phyloP scores from a whole-genome alignment of 2,113 vertebrate species.

The Tinamus guttatus region DNA sequence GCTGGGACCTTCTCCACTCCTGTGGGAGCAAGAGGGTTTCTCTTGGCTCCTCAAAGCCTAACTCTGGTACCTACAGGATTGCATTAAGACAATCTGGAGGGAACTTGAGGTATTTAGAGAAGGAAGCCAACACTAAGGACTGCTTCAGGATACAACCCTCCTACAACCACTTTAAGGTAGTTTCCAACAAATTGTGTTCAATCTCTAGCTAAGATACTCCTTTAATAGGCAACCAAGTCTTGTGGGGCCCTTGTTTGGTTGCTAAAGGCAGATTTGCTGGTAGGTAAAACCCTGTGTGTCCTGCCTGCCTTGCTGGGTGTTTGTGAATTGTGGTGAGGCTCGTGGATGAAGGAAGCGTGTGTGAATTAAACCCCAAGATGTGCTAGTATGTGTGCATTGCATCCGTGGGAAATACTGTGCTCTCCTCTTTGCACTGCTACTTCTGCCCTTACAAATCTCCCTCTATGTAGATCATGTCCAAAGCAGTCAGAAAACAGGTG shows the following conservation, averaged over 20 bases:
- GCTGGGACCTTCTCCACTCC: background rate
- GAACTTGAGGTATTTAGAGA: background rate
- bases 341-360: background rate
- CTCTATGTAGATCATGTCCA: background rate
- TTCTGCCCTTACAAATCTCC: constrained; percentile 1
- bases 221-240: constrained; percentile 42
- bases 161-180: background rate
- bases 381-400: background rate
- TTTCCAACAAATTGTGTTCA: background rate
- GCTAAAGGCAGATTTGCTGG: background rate
- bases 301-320: background rate
- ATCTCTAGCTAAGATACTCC: constrained; percentile 33
- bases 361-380: background rate
- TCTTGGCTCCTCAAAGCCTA: background rate
- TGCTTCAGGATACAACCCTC: background rate
- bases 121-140: background rate
- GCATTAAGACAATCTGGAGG: background rate
- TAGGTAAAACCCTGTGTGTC: constrained; percentile 19
- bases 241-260: constrained; percentile 43
- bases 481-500: constrained; percentile 52
- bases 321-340: background rate
- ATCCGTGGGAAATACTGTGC: background rate
- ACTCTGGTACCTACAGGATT: background rate
- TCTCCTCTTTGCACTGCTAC: background rate
- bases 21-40: background rate